These are phyloP conservation scores for Zele albiditarsus DNA, from an alignment of 2,888 invertebrate genomes.

Conservation along the genomic window DNA sequence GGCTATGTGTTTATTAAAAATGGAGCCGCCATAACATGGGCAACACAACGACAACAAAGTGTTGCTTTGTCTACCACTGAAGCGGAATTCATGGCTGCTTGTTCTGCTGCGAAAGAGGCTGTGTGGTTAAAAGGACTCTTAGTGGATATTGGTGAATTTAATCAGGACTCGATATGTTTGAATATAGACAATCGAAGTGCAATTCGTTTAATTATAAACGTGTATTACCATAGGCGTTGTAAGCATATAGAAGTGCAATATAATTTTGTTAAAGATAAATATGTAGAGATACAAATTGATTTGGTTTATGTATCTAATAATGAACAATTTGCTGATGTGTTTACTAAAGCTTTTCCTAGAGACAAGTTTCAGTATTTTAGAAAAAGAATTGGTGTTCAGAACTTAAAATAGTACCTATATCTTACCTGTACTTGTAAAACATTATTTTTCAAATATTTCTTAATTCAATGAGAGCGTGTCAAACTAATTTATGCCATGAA, in stretches of 20 bases:
- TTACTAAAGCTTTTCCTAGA: slow-evolving; percentile 12
- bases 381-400: too few species aligned
- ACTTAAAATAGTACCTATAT: too few species aligned
- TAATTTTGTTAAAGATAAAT: slow-evolving; percentile 4
- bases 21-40: slow-evolving; percentile 28
- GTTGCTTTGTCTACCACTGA: slow-evolving; percentile 38
- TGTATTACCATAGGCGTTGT: not conserved
- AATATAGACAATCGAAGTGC: slow-evolving; percentile 11
- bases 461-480: too few species aligned
- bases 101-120: not conserved
- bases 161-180: not conserved
- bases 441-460: too few species aligned
- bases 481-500: too few species aligned
- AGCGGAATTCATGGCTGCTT: slow-evolving; percentile 27
- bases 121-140: slow-evolving; percentile 11
- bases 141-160: not conserved
- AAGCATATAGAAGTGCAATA: slow-evolving; percentile 19
- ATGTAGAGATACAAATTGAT: not conserved
- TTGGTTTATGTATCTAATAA: slow-evolving; percentile 22
- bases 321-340: slow-evolving; percentile 40
- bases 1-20: slow-evolving; percentile 30
- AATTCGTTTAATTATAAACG: not conserved
- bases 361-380: too few species aligned
- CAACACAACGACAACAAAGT: slow-evolving; percentile 26
- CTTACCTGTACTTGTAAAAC: too few species aligned